Conservation (phyloP, 1,140 invertebrate species). For the Drosophila auraria region DNA sequence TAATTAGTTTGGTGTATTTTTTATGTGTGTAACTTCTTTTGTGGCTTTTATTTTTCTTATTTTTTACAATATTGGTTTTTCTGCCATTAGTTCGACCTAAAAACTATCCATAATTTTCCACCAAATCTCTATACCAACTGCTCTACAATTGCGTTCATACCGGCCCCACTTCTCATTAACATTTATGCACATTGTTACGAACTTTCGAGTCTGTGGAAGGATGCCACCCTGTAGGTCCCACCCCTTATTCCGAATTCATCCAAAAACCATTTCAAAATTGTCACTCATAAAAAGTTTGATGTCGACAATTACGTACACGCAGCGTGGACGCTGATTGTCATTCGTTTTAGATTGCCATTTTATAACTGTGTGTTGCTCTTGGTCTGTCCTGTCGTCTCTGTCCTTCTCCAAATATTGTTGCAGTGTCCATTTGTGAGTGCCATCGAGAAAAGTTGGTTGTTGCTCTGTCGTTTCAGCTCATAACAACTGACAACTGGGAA, state of each 20-base stretch:
- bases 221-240: conserved; percentile 11
- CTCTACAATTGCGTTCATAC: not conserved
- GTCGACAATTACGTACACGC: conserved; percentile 75
- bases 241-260: conserved; percentile 15
- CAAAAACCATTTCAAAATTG: conserved; percentile 68
- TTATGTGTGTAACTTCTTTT: not conserved
- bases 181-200: conserved; percentile 55
- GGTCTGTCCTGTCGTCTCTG: not conserved
- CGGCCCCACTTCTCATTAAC: conserved; percentile 39
- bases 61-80: not conserved
- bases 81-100: conserved; percentile 2
- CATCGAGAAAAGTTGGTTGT: conserved; percentile 61
- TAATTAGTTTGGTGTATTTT: not conserved
- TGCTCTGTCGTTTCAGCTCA: conserved; percentile 44
- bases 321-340: conserved; percentile 68
- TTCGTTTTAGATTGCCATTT: conserved; percentile 43
- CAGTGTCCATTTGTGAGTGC: conserved; percentile 66
- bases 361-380: conserved; percentile 15
- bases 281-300: conserved; percentile 79
- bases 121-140: conserved; percentile 2
- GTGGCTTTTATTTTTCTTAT: not conserved
- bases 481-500: conserved; percentile 77
- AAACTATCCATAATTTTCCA: conserved; percentile 1
- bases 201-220: conserved; percentile 22
- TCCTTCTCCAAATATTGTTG: conserved; percentile 48